These are phyloP conservation scores for Pardalotus punctatus DNA, from an alignment of 2,113 vertebrate genomes.

Conservation along the genomic window DNA sequence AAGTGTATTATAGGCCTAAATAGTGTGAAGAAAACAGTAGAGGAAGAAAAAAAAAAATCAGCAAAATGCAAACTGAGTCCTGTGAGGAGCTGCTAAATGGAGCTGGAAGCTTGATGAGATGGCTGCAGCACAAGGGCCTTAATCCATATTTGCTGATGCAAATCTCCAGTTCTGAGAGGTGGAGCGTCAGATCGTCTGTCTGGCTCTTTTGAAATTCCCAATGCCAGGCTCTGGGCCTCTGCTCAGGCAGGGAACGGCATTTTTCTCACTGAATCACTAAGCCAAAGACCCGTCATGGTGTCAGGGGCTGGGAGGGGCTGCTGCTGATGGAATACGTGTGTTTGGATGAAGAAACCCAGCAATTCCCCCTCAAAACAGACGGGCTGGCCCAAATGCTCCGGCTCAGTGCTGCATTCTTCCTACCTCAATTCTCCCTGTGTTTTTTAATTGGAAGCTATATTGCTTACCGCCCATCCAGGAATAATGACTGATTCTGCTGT, in stretches of 20 bases:
- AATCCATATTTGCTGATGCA: not conserved
- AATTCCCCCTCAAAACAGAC: not conserved
- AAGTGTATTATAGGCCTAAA: not conserved
- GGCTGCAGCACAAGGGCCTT: not conserved
- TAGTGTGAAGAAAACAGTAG: not conserved
- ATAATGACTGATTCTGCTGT: not conserved
- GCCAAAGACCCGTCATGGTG: not conserved
- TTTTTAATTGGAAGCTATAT: conserved; percentile 16
- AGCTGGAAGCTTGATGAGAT: not conserved
- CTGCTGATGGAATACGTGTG: not conserved
- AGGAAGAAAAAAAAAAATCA: not conserved
- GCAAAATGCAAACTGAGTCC: not conserved
- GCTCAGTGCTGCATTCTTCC: not conserved
- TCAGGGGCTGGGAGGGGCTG: not conserved
- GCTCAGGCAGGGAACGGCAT: not conserved
- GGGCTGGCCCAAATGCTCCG: not conserved
- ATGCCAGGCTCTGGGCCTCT: not conserved
- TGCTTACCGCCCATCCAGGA: not conserved
- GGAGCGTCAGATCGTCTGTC: not conserved
- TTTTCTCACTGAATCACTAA: not conserved
- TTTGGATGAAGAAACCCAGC: not conserved
- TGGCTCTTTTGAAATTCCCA: not conserved
- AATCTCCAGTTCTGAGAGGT: not conserved
- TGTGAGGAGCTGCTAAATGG: not conserved
- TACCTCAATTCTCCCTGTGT: not conserved